Base-by-base conservation (phyloP, 2,797 vertebrate genomes). In the Pseudochromis fuscus region DNA sequence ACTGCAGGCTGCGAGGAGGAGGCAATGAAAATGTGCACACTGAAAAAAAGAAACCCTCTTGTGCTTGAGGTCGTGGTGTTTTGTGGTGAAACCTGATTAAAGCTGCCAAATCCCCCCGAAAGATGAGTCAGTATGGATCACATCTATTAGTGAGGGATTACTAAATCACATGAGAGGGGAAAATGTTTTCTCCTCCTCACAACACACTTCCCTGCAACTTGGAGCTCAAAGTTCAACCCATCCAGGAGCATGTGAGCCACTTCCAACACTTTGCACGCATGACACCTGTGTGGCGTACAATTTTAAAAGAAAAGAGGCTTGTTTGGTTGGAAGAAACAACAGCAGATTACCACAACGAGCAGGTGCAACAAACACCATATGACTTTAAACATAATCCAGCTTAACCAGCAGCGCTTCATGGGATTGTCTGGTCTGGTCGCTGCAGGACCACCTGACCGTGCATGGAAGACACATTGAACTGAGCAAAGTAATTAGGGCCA, bases 341-440 rank as follows among this genome's bases (percentile, higher is more conserved):
- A 18, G 0, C 28, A 57, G 64, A 51, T 63, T 64, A 55, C 1
- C 33, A 28, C 45, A 12, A 60, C 1, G 35, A 58, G 50, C 46
- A 78, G 69, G 40, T 55, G 52, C 77, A 31, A 79, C 74, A 71
- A 79, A 79, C 80, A 71, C 57, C 81, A 72, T 60, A 67, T 45
- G 86, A 88, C 73, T 89, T 88, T 83, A 83, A 85, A 12, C 65
- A 52, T 91, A 86, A 90, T 89, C 89, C 85, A 2, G 23, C 0
- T 89, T 79, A 88, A 75, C 28, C 72, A 80, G 88, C 84, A 79
- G 79, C 85, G 70, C 85, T 91, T 89, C 85, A 86, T 70, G 61
- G 58, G 90, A 90, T 87, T 83, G 86, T 79, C 78, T 69, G 30
- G 69, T 85, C 82, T 59, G 78, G 0, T 58, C 77, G 23, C 80